Base-by-base conservation (phyloP, 2,113 vertebrate species). In the Dunckerocampus dactyliophorus region DNA sequence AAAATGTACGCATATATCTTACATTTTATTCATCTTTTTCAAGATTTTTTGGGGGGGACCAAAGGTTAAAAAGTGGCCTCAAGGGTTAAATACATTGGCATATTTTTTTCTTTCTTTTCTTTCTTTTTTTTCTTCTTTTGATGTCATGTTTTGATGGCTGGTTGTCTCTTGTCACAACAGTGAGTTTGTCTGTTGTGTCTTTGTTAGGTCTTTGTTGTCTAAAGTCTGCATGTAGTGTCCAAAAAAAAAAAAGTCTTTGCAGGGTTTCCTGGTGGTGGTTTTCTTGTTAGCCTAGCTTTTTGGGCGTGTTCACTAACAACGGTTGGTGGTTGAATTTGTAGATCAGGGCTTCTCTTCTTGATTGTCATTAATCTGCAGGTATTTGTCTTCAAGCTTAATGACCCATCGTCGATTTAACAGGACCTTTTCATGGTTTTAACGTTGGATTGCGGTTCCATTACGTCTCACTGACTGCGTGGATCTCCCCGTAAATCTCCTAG, bases 151-250 rank as follows among this genome's bases (percentile, higher is more conserved):
- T 48, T 47, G 12, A 21, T 49, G 24, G 64, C 68, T 81, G 75
- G 74, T 70, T 69, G 67, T 83, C 76, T 85, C 75, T 82, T 76
- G 28, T 62, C 71, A 63, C 62, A 69, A 67, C 59, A 73, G 46
- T 62, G 68, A 80, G 70, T 82, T 55, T 77, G 63, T 84, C 51
- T 80, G 59, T 70, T 68, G 16, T 80, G 69, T 82, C 66, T 77
- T n/a, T 77, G 8, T 9, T 59, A n/a, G 59, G 58, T 59, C 20
- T 64, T 43, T 59, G 65, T 65, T 5, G 8, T 68, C 46, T 65
- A 22, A 62, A 64, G 65, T 84, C 65, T 87, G 86, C 77, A 83
- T 85, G 82, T 20, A 19, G 58, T 77, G 53, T 85, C 66, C 76
- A 37, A 3, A 48, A 54, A 50, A 54, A 50, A 22, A 12, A 65